Evolutionary conservation across 2,797 vertebrate genomes (phyloP).

Genomic region (Linurgus olivaceus): DNA sequence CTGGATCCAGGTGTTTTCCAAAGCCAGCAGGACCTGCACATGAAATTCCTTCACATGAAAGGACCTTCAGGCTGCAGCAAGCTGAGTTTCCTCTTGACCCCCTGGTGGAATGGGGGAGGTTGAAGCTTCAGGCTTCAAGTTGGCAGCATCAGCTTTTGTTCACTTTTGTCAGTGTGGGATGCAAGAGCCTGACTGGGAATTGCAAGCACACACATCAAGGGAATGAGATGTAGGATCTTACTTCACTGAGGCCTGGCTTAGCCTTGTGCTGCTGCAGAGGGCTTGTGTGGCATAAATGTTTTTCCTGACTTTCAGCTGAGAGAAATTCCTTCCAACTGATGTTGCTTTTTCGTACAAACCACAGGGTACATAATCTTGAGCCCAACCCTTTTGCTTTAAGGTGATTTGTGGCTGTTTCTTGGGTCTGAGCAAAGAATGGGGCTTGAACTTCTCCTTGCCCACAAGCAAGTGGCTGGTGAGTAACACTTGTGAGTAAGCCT

Average conservation of each 20-base stretch:
- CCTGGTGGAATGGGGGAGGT: fast-evolving
- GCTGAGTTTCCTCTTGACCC: neutral
- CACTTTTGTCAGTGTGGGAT: neutral
- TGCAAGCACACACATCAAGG: neutral
- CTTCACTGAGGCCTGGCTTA: neutral
- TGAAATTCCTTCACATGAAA: neutral
- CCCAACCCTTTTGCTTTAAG: neutral
- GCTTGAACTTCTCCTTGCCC: slow-evolving; percentile 25
- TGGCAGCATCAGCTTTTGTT: neutral
- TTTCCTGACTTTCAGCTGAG: neutral
- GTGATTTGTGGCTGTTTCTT: slow-evolving; percentile 4
- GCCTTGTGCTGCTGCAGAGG: neutral
- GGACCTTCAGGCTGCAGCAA: neutral
- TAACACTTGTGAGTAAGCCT: slow-evolving; percentile 58
- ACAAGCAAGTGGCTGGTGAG: slow-evolving; percentile 32
- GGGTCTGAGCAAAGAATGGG: neutral
- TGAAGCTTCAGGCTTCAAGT: neutral
- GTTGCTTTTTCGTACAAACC: slow-evolving; percentile 19
- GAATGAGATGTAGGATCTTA: neutral
- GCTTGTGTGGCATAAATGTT: neutral
- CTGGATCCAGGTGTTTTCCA: neutral
- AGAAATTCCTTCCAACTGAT: slow-evolving; percentile 52
- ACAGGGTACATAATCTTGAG: neutral
- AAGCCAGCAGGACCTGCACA: neutral
- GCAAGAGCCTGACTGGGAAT: neutral